Evolutionary conservation across 2,888 invertebrate species (phyloP), one percentile per base, ranked within the genome.

Genomic region (Atethmia centrago): DNA sequence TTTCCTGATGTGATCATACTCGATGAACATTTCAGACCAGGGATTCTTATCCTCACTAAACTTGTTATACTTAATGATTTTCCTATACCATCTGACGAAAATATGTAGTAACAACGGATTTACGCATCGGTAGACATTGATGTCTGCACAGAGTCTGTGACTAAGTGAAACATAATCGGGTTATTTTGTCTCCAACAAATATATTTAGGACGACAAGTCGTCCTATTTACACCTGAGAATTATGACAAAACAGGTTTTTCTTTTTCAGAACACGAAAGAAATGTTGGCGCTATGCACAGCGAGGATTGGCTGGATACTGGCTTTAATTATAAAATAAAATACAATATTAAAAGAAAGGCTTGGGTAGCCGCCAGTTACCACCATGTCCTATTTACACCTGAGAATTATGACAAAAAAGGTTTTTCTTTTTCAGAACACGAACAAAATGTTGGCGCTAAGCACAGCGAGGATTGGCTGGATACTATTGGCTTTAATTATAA

Each of bases 341-440:
- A 45, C 12, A 62, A n/a, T 51, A 36, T 59, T 72, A 55, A 55
- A 70, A 66, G 40, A 59, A 66, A 73, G 61, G 83, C 56, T 79
- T 85, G 85, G 83, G 74, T 47, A 70, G 59, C 36, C 66, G 85
- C 83, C 81, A 79, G 78, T 72, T 45, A 68, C 21, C 71, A 72
- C 77, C 83, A n/a, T n/a, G 75, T 53, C 47, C 59, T 78, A 78
- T 62, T 71, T 78, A 61, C 53, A 77, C 77, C 49, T 77, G 31
- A 14, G 36, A 28, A 14, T 42, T 31, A 16, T 36, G 19, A 71
- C 21, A 53, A 67, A 62, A 40, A n/a, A 4, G 8, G 19, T 31
- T 77, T 49, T 47, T 21, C 21, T 28, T 61, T 63, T 49, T 64
- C 14, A 77, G 3, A 71, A 21, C 31, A 62, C 7, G 14, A 8